Evolutionary conservation across 2,113 vertebrate genomes (phyloP), one percentile per base, ranked within the genome.

Genomic region (Raja brachyura): DNA sequence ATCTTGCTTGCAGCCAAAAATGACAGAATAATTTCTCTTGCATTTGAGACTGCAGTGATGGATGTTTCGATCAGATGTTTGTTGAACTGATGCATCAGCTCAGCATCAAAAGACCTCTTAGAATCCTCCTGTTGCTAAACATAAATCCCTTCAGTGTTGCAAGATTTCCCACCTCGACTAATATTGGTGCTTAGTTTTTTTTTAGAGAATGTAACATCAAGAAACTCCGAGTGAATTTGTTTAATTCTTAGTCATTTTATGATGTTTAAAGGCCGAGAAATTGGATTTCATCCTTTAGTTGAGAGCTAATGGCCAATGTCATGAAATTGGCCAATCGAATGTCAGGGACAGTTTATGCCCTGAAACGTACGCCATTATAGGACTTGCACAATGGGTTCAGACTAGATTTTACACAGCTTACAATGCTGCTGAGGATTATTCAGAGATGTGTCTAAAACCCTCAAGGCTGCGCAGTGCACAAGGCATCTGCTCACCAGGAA

Each of bases 21-120:
- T 63, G 11, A 63, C n/a, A n/a, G 59, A 28, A 88, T 56, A 54
- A 56, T 81, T 81, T 10, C 39, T 54, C 78, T 54, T 81, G 3
- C 48, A 81, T 88, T 88, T 88, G 83, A 88, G 83, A 31, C n/a
- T 31, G 31, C 28, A 88, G 61, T 88, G 28, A 88, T 63, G 83
- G 83, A 61, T 6, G 31, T 88, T n/a, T 88, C 63, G 83, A 88
- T 18, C 48, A 83, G 48, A 56, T 83, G 79, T 22, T 83, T 20
- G 11, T 31, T 18, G 59, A 88, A 63, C 4, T 86, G 59, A 31
- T 86, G 28, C 63, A 4, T 86, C 28, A 86, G 56, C 59, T 63
- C 59, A 31, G 13, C 56, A 86, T 86, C 56, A 86, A 86, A 31
- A 28, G 61, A 86, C n/a, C 59, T 31, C 56, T 63, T 61, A 31